phyloP scores from a whole-genome alignment of 1,140 invertebrate species.

The Drosophila arawakana region DNA sequence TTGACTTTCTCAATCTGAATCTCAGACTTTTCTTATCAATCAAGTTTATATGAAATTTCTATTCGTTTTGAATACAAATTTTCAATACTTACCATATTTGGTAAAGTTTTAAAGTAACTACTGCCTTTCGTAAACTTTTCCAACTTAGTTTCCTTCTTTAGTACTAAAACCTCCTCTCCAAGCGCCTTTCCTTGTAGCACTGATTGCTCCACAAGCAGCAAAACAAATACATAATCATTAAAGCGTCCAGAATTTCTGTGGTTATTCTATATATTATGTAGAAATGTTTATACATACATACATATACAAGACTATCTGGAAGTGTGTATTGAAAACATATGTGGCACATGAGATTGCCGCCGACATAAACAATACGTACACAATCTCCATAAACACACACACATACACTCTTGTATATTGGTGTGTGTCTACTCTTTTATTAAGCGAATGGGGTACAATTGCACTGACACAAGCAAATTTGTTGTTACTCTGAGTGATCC shows the following conservation, averaged over 20 bases:
- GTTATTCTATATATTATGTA: conserved; percentile 28
- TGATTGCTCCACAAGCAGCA: conserved; percentile 50
- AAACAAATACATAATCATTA: conserved; percentile 64
- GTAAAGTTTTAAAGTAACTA: neutral
- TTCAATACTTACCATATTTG: conserved; percentile 31
- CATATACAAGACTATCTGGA: conserved; percentile 3
- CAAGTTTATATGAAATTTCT: conserved; percentile 3
- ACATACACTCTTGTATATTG: conserved; percentile 2
- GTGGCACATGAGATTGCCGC: conserved; percentile 67
- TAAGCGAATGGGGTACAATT: conserved; percentile 56
- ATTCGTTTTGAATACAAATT: neutral
- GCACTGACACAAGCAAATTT: conserved; percentile 49
- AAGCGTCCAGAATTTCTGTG: conserved; percentile 67
- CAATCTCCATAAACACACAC: conserved; percentile 38
- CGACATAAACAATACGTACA: conserved; percentile 39
- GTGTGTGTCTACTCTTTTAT: conserved; percentile 10
- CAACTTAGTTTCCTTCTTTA: conserved; percentile 6
- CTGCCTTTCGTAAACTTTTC: conserved; percentile 11
- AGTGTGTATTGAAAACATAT: conserved; percentile 59
- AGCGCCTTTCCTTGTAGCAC: conserved; percentile 37
- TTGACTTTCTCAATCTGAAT: conserved; percentile 16
- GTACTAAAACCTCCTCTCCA: conserved; percentile 29
- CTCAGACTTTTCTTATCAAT: conserved; percentile 36
- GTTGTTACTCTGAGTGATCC: conserved; percentile 30
- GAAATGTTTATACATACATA: neutral